These are phyloP conservation scores for Poicephalus meyeri DNA, from an alignment of 2,113 vertebrate species.

Conservation along the genomic window DNA sequence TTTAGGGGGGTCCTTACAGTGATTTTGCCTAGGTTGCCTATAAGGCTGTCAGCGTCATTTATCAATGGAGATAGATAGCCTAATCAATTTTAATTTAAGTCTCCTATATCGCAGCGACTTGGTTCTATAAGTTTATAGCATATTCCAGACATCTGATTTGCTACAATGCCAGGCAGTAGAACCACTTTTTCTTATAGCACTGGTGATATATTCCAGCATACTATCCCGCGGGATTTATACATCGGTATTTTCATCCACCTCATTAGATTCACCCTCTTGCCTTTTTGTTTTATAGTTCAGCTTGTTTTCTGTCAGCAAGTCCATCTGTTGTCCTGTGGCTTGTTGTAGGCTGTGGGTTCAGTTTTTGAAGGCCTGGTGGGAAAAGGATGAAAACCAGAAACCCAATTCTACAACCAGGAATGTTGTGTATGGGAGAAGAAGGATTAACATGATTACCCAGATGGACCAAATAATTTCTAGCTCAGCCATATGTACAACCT, in stretches of 20 bases:
- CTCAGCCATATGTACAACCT: background rate
- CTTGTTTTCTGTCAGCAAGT: background rate
- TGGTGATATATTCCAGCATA: background rate
- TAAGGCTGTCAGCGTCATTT: background rate
- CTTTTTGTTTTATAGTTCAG: background rate
- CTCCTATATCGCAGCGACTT: background rate
- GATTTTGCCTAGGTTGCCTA: background rate
- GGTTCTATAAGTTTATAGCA: background rate
- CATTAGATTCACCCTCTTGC: background rate
- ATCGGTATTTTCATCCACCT: background rate
- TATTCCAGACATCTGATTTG: slow-evolving; percentile 22
- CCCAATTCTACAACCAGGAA: background rate
- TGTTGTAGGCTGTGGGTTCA: rapidly evolving
- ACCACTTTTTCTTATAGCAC: background rate
- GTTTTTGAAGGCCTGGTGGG: background rate
- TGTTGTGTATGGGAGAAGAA: background rate
- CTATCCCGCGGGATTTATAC: background rate
- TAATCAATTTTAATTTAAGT: slow-evolving; percentile 48
- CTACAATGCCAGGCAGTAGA: background rate
- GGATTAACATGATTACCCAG: background rate
- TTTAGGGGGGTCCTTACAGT: background rate
- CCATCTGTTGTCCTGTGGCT: background rate
- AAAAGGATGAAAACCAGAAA: background rate
- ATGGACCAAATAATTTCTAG: background rate
- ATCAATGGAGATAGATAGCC: slow-evolving; percentile 8